Conservation (phyloP, 2,113 vertebrate species). For the Telmatochromis bifrenatus region DNA sequence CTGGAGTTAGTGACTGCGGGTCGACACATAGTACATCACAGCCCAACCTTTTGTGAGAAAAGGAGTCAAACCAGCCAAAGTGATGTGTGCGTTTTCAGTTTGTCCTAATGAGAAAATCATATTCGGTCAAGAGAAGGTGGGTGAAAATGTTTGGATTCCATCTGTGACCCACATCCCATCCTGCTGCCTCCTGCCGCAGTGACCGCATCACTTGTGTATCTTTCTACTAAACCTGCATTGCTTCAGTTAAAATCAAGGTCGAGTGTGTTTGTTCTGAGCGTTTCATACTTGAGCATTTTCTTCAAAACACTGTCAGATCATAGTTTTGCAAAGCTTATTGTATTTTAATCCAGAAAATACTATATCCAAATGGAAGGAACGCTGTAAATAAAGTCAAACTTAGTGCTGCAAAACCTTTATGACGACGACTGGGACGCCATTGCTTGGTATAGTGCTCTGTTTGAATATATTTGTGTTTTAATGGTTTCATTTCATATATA, state of each 20-base stretch:
- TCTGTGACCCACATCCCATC: background rate
- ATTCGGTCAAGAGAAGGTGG: background rate
- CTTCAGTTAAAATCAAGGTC: background rate
- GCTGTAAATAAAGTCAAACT: conserved; percentile 40
- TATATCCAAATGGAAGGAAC: conserved; percentile 5
- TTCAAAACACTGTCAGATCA: background rate
- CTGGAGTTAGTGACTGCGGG: background rate
- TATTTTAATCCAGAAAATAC: conserved; percentile 17
- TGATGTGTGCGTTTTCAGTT: background rate
- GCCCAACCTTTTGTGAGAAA: background rate
- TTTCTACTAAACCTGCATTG: background rate
- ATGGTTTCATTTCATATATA: conserved; percentile 32
- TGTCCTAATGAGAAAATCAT: background rate
- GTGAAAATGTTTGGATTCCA: background rate
- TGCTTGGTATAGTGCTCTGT: conserved; percentile 43
- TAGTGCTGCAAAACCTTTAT: conserved; percentile 24
- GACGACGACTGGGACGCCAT: background rate
- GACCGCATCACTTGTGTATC: background rate
- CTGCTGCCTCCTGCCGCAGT: background rate
- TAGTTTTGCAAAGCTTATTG: conserved; percentile 8
- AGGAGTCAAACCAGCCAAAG: background rate
- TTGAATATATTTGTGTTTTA: conserved; percentile 35
- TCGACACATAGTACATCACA: background rate
- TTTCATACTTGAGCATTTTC: background rate
- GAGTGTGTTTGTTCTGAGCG: background rate